phyloP scores from a whole-genome alignment of 2,888 invertebrate genomes.

The Melieria picta region DNA sequence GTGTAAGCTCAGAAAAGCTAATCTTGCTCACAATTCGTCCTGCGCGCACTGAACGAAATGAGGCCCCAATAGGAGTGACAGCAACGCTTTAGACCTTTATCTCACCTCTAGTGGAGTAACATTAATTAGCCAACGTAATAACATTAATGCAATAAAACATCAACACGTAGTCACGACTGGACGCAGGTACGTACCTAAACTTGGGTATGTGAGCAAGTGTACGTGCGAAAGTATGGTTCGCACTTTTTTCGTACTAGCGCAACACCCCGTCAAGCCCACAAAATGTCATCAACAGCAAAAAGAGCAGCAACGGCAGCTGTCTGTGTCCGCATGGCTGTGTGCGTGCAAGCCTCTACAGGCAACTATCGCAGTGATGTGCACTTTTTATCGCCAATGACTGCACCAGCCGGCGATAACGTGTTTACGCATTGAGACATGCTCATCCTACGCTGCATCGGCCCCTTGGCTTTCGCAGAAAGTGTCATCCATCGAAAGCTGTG shows the following conservation, averaged over 20 bases:
- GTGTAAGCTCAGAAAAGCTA: too few relatives aligned
- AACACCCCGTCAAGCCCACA: not conserved
- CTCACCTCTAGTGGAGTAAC: constrained; percentile 33
- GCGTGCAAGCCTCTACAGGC: constrained; percentile 21
- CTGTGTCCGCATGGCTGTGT: not conserved
- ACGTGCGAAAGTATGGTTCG: not conserved
- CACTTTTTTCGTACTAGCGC: not conserved
- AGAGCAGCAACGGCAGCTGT: constrained; percentile 1
- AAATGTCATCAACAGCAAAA: constrained; percentile 31
- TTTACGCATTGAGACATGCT: constrained; percentile 36
- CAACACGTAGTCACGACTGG: constrained; percentile 23
- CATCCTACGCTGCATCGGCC: too few relatives aligned
- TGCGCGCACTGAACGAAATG: too few relatives aligned
- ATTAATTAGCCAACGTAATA: constrained; percentile 54
- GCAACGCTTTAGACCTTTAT: too few relatives aligned
- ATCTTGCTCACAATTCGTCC: too few relatives aligned
- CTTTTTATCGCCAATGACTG: constrained; percentile 57
- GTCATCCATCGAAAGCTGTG: constrained; percentile 1
- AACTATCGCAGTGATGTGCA: constrained; percentile 52
- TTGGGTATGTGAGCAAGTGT: not conserved
- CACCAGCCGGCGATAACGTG: constrained; percentile 51
- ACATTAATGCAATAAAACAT: constrained; percentile 45
- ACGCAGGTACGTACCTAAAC: not conserved
- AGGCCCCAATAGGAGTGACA: too few relatives aligned
- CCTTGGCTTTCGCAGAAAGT: too few relatives aligned